These are phyloP conservation scores for Eilema griseolum DNA, from an alignment of 2,888 invertebrate genomes.

Conservation along the genomic window DNA sequence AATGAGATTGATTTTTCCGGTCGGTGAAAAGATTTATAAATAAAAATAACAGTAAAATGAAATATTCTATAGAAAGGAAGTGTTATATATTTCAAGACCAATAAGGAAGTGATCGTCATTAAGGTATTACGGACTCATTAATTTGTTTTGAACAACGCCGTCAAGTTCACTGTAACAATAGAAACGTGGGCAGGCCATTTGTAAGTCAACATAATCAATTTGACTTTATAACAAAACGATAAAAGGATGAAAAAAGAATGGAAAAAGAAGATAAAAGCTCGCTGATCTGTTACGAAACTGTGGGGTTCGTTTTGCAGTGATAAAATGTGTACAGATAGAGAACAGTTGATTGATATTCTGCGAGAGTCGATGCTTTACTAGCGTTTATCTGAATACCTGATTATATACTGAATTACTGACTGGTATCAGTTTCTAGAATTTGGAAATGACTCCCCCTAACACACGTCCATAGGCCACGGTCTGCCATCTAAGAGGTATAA, in stretches of 20 bases:
- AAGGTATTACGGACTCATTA: conserved; percentile 31
- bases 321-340: conserved; percentile 29
- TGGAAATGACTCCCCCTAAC: too few relatives aligned
- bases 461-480: too few relatives aligned
- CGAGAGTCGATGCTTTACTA: conserved; percentile 6
- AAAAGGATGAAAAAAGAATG: too few relatives aligned
- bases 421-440: too few relatives aligned
- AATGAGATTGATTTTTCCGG: conserved; percentile 5
- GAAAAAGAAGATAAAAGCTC: too few relatives aligned
- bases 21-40: neutral
- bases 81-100: conserved; percentile 6
- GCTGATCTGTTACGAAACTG: conserved; percentile 39
- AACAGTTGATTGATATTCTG: conserved; percentile 23
- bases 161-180: conserved; percentile 48
- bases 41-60: conserved; percentile 15
- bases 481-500: too few relatives aligned
- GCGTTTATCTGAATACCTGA: neutral
- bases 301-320: conserved; percentile 32
- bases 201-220: conserved; percentile 61
- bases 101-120: conserved; percentile 32
- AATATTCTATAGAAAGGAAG: conserved; percentile 15
- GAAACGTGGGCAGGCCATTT: conserved; percentile 58
- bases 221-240: conserved; percentile 45
- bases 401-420: neutral
- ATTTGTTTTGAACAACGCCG: conserved; percentile 31